Conservation (phyloP, 2,888 invertebrate genomes). For the Thelaira solivaga region DNA sequence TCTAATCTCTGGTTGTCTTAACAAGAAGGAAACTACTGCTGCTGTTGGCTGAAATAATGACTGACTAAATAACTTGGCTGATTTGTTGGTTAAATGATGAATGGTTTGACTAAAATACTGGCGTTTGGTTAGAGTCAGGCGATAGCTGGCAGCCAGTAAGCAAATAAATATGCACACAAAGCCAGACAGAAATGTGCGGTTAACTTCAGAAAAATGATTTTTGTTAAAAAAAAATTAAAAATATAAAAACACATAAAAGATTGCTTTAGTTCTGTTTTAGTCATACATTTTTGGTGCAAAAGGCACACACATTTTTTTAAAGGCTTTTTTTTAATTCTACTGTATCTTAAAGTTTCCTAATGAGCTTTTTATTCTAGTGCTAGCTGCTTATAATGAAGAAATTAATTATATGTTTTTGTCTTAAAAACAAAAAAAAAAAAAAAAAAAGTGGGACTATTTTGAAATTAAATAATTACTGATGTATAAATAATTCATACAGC, state of each 20-base stretch:
- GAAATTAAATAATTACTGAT: conserved; percentile 54
- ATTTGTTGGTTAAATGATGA: conserved; percentile 44
- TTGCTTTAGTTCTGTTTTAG: conserved; percentile 30
- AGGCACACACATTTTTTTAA: conserved; percentile 7
- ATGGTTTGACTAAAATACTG: conserved; percentile 33
- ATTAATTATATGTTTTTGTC: conserved; percentile 52
- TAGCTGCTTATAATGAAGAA: conserved; percentile 50
- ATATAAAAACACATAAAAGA: conserved; percentile 24
- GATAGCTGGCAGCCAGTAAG: no score
- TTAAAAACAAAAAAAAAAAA: neutral
- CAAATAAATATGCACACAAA: no score
- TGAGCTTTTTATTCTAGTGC: conserved; percentile 52
- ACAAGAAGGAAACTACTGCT: conserved; percentile 19
- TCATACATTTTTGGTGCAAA: conserved; percentile 3
- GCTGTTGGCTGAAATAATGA: conserved; percentile 38
- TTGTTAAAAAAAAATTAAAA: conserved; percentile 31
- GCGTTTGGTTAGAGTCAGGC: no score
- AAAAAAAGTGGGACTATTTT: conserved; percentile 10
- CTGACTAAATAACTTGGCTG: conserved; percentile 41
- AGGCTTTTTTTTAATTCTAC: conserved; percentile 2
- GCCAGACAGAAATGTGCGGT: no score
- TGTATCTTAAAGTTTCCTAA: conserved; percentile 43
- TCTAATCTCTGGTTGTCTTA: conserved; percentile 13
- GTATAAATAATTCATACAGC: conserved; percentile 51
- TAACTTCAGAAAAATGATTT: no score